phyloP scores from a whole-genome alignment of 2,113 vertebrate genomes.

The Lophius piscatorius region DNA sequence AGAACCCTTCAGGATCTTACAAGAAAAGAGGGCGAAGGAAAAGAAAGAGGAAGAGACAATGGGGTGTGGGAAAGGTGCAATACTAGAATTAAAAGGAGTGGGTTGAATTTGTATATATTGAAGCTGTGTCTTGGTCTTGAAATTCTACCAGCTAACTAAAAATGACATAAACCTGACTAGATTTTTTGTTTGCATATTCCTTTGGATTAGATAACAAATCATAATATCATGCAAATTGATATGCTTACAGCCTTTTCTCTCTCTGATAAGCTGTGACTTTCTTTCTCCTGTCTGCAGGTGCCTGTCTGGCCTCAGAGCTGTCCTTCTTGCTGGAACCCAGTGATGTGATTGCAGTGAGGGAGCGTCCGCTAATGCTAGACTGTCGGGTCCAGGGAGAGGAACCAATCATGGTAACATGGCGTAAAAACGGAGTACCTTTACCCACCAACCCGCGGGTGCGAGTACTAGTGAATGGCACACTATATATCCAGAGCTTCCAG shows the following conservation, averaged over 20 bases:
- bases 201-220: not conserved
- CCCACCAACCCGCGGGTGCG: constrained; percentile 37
- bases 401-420: constrained; percentile 76
- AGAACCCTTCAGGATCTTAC: too few relatives aligned
- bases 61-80: too few relatives aligned
- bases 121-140: too few relatives aligned
- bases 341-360: constrained; percentile 75
- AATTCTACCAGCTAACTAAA: too few relatives aligned
- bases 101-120: too few relatives aligned
- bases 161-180: not conserved
- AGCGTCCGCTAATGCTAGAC: constrained; percentile 74
- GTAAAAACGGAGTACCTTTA: constrained; percentile 67
- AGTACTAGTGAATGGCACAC: constrained; percentile 74
- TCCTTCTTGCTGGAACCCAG: constrained; percentile 77
- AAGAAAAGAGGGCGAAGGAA: too few relatives aligned
- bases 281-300: constrained; percentile 30
- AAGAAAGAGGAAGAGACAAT: too few relatives aligned
- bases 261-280: too few relatives aligned
- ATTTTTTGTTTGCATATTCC: not conserved
- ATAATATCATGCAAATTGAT: not conserved
- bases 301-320: constrained; percentile 71
- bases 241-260: not conserved
- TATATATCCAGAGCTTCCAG: constrained; percentile 73
- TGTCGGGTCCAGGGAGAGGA: constrained; percentile 78
- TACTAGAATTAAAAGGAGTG: too few relatives aligned